Evolutionary conservation across 2,888 invertebrate genomes (phyloP).

Genomic region (Norana najaformis): DNA sequence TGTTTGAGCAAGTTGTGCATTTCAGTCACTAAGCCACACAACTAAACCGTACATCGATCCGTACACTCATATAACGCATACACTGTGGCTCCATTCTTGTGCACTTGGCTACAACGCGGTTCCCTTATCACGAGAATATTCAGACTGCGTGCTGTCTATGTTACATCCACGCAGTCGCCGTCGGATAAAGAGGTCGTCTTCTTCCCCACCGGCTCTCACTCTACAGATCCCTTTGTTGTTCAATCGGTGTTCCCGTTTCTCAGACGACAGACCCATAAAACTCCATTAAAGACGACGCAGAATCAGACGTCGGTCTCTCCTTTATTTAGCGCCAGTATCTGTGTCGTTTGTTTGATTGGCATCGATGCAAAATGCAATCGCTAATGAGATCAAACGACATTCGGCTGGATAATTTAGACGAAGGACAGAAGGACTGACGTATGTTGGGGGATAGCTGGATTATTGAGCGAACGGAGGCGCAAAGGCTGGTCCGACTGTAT

Average conservation of each 20-base stretch:
- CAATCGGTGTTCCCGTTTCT: background rate
- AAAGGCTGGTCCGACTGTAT: background rate
- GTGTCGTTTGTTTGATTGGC: background rate
- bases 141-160: too few relatives aligned
- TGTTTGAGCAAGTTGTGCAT: too few relatives aligned
- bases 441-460: background rate
- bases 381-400: constrained; percentile 1
- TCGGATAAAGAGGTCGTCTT: background rate
- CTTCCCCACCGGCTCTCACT: background rate
- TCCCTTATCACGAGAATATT: too few relatives aligned
- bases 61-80: background rate
- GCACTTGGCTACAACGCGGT: too few relatives aligned
- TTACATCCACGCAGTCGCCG: too few relatives aligned
- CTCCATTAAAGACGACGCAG: background rate
- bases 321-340: too few relatives aligned
- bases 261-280: background rate
- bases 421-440: background rate
- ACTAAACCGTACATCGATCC: too few relatives aligned
- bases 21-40: too few relatives aligned
- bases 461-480: background rate
- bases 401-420: background rate
- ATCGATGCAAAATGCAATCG: background rate
- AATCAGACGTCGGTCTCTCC: background rate
- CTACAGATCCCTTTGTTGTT: background rate
- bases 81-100: background rate